A percentile compares a stretch with the other conserved stretches of the same genome.
Conservation (phyloP, 2,888 invertebrate genomes). For the Lasioglossum leucozonium region DNA sequence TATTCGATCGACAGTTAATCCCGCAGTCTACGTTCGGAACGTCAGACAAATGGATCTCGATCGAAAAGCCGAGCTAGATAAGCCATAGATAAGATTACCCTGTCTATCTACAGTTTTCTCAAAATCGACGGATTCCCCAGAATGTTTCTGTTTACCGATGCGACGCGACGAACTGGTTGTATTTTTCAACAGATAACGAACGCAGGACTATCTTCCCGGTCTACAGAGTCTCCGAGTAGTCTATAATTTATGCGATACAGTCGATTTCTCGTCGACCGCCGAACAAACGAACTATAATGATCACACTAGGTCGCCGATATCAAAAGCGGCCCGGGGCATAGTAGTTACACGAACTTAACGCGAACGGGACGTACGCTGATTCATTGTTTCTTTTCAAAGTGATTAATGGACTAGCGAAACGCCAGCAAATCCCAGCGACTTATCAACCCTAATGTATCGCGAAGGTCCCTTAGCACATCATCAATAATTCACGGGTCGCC, state of each 20-base stretch:
- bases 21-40: not conserved
- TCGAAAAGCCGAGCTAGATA: slow-evolving; percentile 10
- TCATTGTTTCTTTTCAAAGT: slow-evolving; percentile 28
- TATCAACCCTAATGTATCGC: slow-evolving; percentile 28
- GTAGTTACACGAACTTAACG: not conserved
- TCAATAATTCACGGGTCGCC: slow-evolving; percentile 16
- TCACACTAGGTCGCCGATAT: not conserved
- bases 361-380: not conserved
- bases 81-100: slow-evolving; percentile 30
- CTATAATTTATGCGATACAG: not conserved
- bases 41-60: not conserved
- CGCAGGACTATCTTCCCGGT: not conserved
- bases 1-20: not conserved
- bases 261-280: not conserved
- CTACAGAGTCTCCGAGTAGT: not conserved
- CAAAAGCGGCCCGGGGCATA: not conserved
- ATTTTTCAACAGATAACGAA: slow-evolving; percentile 16
- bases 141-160: slow-evolving; percentile 14
- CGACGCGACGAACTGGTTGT: not conserved
- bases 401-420: slow-evolving; percentile 28
- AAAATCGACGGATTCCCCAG: slow-evolving; percentile 15
- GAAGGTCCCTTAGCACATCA: slow-evolving; percentile 12
- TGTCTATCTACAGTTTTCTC: not conserved
- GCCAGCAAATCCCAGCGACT: slow-evolving; percentile 23
- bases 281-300: not conserved